Conservation (phyloP, 2,113 vertebrate genomes). For the Abramis brama region DNA sequence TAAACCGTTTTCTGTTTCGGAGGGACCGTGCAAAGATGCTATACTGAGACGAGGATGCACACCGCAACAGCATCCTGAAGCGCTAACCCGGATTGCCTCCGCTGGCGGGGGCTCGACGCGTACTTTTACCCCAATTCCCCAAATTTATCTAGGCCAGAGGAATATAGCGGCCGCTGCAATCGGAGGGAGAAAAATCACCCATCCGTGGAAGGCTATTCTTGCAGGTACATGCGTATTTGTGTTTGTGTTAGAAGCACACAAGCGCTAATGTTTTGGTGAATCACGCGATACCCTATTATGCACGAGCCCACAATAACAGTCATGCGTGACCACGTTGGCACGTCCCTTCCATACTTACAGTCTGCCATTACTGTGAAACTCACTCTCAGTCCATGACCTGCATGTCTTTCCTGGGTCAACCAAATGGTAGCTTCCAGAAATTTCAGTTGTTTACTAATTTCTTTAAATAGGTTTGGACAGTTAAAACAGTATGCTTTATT, state of each 20-base stretch:
- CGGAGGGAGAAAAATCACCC: slow-evolving; percentile 73
- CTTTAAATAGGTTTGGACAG: neutral
- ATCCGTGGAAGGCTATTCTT: slow-evolving; percentile 77
- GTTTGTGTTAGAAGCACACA: slow-evolving; percentile 12
- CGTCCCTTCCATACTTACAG: neutral
- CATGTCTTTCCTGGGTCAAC: neutral
- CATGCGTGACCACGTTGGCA: neutral
- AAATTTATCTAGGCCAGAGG: slow-evolving; percentile 64
- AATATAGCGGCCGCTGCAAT: slow-evolving; percentile 68
- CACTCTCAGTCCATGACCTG: neutral
- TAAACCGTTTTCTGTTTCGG: slow-evolving; percentile 72
- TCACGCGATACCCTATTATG: slow-evolving; percentile 1
- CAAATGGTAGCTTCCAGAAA: slow-evolving; percentile 12
- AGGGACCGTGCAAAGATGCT: slow-evolving; percentile 68
- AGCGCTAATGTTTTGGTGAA: slow-evolving; percentile 12
- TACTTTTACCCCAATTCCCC: slow-evolving; percentile 47
- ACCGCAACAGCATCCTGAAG: slow-evolving; percentile 45
- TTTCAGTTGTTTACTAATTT: neutral
- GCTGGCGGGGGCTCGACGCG: slow-evolving; percentile 38
- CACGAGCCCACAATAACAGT: slow-evolving; percentile 29
- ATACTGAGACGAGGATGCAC: slow-evolving; percentile 58
- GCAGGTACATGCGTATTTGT: slow-evolving; percentile 67
- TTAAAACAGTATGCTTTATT: neutral
- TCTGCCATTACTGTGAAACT: slow-evolving; percentile 5
- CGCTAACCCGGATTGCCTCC: slow-evolving; percentile 49